Evolutionary conservation across 2,113 vertebrate genomes (phyloP).

Genomic region (Acrocephalus kingi): DNA sequence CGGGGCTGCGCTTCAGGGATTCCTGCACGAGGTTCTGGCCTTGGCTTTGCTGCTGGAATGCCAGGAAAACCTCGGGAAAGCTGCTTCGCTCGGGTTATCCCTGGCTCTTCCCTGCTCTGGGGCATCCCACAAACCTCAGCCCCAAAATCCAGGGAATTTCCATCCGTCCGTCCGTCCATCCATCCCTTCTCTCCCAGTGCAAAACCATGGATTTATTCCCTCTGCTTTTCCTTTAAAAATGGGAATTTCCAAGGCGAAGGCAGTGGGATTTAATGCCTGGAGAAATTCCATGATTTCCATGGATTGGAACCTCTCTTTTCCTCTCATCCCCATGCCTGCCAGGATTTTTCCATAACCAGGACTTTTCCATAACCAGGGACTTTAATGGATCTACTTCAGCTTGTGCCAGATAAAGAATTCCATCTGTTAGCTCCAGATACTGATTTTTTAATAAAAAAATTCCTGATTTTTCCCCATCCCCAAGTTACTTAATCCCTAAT

Average conservation of each 20-base stretch:
- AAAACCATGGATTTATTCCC: fast-evolving
- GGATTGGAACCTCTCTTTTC: neutral
- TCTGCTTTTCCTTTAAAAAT: neutral
- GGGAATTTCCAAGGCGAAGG: fast-evolving
- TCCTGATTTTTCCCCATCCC: neutral
- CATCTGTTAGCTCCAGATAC: neutral
- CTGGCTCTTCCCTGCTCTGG: fast-evolving
- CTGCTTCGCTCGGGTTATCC: neutral
- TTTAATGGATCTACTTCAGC: neutral
- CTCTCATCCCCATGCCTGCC: fast-evolving
- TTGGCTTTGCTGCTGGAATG: neutral
- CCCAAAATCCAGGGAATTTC: neutral
- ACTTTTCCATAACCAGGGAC: neutral
- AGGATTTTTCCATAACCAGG: neutral
- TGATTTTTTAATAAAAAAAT: neutral
- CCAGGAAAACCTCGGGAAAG: neutral
- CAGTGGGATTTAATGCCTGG: neutral
- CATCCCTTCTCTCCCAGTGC: fast-evolving
- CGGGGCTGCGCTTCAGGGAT: neutral
- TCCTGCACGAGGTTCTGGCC: neutral
- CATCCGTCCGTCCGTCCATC: neutral
- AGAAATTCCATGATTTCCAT: neutral
- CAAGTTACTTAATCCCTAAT: neutral
- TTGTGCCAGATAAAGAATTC: neutral
- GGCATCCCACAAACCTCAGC: neutral